Base-by-base conservation (phyloP, 2,113 vertebrate species). In the Zosterops pallidus region DNA sequence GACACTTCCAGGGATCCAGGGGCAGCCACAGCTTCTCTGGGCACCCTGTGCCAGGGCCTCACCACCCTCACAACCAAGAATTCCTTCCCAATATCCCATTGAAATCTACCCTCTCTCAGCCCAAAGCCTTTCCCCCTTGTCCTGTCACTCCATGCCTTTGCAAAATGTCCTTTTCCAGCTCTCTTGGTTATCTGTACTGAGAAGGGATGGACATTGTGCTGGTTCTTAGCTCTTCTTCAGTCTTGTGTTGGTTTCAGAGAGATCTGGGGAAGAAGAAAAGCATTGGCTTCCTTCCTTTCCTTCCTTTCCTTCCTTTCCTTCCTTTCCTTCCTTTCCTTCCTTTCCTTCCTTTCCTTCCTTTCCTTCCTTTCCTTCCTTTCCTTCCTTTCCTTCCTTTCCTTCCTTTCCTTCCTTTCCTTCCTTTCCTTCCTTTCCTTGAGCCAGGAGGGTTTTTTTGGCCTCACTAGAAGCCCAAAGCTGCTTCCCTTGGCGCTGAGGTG, bases 21-120 rank as follows among this genome's bases (percentile, higher is more conserved):
- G 12, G 14, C 35, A 71, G 67, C 35, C 44, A 33, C 86, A 81
- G 52, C 37, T 44, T 20, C 26, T 59, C 33, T 74, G 77, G 22
- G 37, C 2, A 50, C 0, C 2, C 68, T 26, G 2, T 33, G 6
- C 25, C 59, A 72, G 35, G 6, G 11, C 28, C 18, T 65, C 0
- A 0, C 9, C 21, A 23, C 31, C 18, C 19, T 44, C 12, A 0
- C 26, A 46, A 19, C 0, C 0, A 9, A 1, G 0, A 63, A 60
- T 60, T 60, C 20, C 16, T 52, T 52, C 28, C 53, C 31, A 46
- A 8, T 8, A 52, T 39, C 39, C 53, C 53, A n/a, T 6, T 3
- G 3, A 39, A 17, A 67, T 39, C 33, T 24, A 13, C 22, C 14
- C 26, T 57, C 12, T 65, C 11, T 39, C 44, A 39, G 37, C 52